Conservation (phyloP, 2,113 vertebrate genomes). For the Hyperopisus bebe region DNA sequence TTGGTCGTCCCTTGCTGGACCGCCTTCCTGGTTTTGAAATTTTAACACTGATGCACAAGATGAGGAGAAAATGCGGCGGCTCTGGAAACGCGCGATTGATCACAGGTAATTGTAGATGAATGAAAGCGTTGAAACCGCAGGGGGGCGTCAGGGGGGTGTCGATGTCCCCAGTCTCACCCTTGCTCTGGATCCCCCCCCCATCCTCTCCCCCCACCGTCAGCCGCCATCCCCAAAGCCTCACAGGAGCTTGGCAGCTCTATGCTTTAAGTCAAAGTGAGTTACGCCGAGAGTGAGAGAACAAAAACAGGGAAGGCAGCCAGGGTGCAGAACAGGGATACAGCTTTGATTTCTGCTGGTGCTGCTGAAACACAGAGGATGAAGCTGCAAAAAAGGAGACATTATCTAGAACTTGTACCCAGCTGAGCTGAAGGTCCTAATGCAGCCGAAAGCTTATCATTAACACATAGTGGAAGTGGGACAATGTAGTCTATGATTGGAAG, state of each 20-base stretch:
- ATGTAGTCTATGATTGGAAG: not conserved
- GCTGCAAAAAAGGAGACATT: not conserved
- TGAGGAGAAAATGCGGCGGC: not conserved
- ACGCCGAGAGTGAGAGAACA: not conserved
- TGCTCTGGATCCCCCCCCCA: not conserved
- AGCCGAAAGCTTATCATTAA: not conserved
- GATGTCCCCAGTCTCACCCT: not conserved
- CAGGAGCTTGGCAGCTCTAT: not conserved
- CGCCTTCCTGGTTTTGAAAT: not conserved
- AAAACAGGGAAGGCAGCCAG: not conserved
- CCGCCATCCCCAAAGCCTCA: not conserved
- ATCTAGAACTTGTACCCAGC: not conserved
- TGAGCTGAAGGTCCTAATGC: not conserved
- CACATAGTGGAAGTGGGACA: not conserved
- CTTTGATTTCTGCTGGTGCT: not conserved
- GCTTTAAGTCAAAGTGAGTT: slow-evolving; percentile 7
- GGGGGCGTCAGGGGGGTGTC: not conserved
- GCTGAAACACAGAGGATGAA: not conserved
- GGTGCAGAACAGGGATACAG: not conserved
- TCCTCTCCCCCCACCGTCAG: no score
- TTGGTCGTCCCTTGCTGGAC: no score
- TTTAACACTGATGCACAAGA: not conserved
- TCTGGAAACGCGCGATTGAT: not conserved
- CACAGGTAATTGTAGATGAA: not conserved
- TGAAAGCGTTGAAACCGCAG: not conserved